Percentiles rank a stretch among this genome's conserved stretches.
phyloP scores from a whole-genome alignment of 2,888 invertebrate genomes.

The Thysanoteuthis rhombus region DNA sequence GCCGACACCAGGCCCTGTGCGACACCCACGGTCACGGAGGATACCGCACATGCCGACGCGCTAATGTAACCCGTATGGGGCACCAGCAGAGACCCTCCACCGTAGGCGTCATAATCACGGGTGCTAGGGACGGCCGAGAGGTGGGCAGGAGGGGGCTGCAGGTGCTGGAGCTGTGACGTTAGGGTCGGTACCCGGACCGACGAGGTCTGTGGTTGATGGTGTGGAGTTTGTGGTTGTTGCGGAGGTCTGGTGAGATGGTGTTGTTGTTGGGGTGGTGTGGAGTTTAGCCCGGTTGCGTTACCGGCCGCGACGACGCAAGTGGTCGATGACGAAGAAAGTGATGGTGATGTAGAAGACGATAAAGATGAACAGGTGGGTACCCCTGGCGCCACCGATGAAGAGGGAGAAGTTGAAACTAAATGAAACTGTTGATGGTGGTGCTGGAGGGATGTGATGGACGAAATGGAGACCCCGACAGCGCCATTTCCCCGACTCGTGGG shows the following conservation, averaged over 20 bases:
- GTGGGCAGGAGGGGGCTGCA: not conserved
- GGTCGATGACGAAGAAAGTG: not conserved
- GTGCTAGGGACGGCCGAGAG: not conserved
- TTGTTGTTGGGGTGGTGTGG: not conserved
- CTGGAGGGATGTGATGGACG: not conserved
- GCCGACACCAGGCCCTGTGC: constrained; percentile 15
- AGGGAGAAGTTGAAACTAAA: not conserved
- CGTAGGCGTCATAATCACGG: constrained; percentile 19
- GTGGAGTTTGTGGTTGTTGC: not conserved
- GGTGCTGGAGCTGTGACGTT: constrained; percentile 1
- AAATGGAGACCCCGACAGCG: not conserved
- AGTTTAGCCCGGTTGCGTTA: not conserved
- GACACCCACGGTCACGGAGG: not conserved
- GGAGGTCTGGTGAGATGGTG: not conserved
- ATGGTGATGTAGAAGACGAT: not conserved
- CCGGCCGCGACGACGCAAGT: constrained; percentile 17
- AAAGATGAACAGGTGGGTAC: not conserved
- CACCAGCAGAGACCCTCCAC: not conserved
- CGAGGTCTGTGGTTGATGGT: constrained; percentile 14
- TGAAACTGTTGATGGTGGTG: not conserved
- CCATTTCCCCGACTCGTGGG: not conserved
- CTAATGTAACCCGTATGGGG: constrained; percentile 16
- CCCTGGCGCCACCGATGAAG: not conserved
- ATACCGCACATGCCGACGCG: constrained; percentile 18
- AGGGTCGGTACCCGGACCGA: not conserved